Evolutionary conservation across 2,113 vertebrate species (phyloP).

Genomic region (Cavia aperea): DNA sequence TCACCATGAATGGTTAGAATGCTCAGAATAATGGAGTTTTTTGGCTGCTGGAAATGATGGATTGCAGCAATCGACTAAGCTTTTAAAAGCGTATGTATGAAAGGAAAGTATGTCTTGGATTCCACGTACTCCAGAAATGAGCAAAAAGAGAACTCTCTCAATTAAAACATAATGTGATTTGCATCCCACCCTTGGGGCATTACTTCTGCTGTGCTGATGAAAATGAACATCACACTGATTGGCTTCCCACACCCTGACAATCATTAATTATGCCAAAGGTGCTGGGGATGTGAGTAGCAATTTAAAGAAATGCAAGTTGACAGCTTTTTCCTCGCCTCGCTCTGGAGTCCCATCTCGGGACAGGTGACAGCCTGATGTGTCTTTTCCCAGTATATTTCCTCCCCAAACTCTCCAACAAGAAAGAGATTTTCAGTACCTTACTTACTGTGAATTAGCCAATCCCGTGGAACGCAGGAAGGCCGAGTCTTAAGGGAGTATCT

Average conservation of each 20-base stretch:
- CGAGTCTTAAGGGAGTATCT: neutral
- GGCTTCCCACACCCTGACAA: slow-evolving; percentile 27
- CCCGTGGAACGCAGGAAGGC: neutral
- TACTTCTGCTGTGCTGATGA: slow-evolving; percentile 45
- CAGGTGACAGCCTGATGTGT: neutral
- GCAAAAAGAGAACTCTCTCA: slow-evolving; percentile 35
- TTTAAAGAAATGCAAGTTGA: neutral
- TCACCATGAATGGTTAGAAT: neutral
- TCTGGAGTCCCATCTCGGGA: neutral
- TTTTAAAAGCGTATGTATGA: slow-evolving; percentile 43
- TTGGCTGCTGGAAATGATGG: neutral
- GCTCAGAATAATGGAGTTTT: neutral
- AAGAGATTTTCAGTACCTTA: neutral
- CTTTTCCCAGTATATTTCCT: neutral
- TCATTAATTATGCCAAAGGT: slow-evolving; percentile 40
- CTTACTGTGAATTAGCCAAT: slow-evolving; percentile 6
- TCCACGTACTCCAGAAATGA: slow-evolving; percentile 51
- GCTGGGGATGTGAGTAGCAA: neutral
- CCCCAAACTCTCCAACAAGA: neutral
- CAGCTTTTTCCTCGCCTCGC: neutral
- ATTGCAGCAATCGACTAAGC: neutral
- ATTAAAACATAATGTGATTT: slow-evolving; percentile 45
- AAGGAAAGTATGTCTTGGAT: slow-evolving; percentile 6
- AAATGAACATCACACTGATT: slow-evolving; percentile 48
- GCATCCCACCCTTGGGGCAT: slow-evolving; percentile 13